Conservation (phyloP, 92 coral and sea anemone species). For the Anthopleura xanthogrammica region DNA sequence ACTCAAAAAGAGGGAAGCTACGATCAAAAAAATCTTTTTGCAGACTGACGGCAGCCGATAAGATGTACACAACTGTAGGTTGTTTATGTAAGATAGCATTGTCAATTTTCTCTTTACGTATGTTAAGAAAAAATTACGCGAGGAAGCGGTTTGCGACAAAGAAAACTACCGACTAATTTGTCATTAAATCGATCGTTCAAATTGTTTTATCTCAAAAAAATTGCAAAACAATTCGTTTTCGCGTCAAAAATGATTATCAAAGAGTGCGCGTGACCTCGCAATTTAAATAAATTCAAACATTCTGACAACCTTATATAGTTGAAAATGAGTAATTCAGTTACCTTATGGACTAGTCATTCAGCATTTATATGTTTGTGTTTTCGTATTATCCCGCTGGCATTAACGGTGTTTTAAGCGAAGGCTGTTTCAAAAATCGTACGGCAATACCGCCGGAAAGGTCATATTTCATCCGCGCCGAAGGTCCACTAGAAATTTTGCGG, state of each 20-base stretch:
- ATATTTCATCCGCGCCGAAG: no score
- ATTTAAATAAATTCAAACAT: no score
- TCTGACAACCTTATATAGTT: no score
- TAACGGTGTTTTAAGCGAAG: no score
- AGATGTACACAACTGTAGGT: background rate
- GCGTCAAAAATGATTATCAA: background rate
- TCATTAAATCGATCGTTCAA: background rate
- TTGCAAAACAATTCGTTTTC: background rate
- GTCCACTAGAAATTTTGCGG: no score
- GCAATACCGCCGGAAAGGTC: no score
- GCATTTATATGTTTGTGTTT: no score
- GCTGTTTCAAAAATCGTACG: no score
- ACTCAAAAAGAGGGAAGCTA: background rate
- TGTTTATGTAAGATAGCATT: background rate
- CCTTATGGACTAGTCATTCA: no score
- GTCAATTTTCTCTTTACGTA: background rate
- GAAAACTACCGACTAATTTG: constrained; percentile 3
- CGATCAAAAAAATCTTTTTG: background rate
- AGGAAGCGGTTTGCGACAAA: background rate
- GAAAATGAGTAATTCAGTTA: no score
- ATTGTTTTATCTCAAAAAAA: background rate
- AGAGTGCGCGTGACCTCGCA: no score
- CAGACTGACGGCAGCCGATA: background rate
- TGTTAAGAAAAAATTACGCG: background rate
- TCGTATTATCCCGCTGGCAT: no score